Conservation (phyloP, 2,113 vertebrate genomes). For the Hyla sarda region DNA sequence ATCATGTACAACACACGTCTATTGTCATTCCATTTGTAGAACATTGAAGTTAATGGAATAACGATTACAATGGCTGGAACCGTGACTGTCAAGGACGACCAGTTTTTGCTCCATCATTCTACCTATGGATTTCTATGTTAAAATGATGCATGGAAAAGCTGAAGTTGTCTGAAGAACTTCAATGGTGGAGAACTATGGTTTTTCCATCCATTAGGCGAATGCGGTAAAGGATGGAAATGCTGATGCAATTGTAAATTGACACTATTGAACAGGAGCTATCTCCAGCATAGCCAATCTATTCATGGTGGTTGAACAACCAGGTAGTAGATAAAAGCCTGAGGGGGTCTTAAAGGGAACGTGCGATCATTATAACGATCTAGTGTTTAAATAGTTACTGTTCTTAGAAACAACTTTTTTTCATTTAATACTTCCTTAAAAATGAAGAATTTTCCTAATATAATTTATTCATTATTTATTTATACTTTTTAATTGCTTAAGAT, state of each 20-base stretch:
- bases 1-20: background rate
- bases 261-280: background rate
- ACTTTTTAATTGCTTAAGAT: too few species aligned
- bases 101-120: background rate
- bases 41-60: background rate
- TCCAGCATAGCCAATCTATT: background rate
- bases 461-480: too few species aligned
- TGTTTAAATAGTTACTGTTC: too few species aligned
- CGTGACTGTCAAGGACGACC: too few species aligned
- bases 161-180: background rate
- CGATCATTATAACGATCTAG: too few species aligned
- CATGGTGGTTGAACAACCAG: too few species aligned
- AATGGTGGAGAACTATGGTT: background rate
- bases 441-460: too few species aligned
- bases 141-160: background rate
- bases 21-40: background rate
- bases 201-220: background rate
- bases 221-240: background rate
- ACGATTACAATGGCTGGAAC: background rate
- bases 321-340: too few species aligned
- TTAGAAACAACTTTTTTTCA: too few species aligned
- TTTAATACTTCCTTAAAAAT: too few species aligned
- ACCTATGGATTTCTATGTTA: background rate
- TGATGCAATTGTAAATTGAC: background rate
- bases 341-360: too few species aligned